A percentile compares a stretch with the other conserved stretches of the same genome.
phyloP scores from a whole-genome alignment of 2,888 invertebrate genomes.

The Rhingia rostrata region DNA sequence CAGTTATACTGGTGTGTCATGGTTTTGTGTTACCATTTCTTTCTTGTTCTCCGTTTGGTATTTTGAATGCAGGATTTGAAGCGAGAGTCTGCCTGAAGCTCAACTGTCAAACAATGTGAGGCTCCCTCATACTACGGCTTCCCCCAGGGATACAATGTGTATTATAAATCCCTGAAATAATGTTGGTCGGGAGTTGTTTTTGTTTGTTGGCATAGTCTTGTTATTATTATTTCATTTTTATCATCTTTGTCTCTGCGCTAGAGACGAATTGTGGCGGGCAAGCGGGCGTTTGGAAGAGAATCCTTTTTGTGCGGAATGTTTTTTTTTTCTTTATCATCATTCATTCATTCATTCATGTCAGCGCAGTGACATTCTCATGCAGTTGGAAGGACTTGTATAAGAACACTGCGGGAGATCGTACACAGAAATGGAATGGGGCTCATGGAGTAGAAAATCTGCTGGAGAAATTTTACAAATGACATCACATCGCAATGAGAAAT shows the following conservation, averaged over 20 bases:
- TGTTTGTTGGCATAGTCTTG: slow-evolving; percentile 48
- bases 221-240: slow-evolving; percentile 64
- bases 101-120: slow-evolving; percentile 61
- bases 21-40: slow-evolving; percentile 18
- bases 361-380: slow-evolving; percentile 55
- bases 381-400: slow-evolving; percentile 37
- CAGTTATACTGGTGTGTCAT: slow-evolving; percentile 10
- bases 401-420: slow-evolving; percentile 22
- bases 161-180: slow-evolving; percentile 62
- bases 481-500: slow-evolving; percentile 63
- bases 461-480: slow-evolving; percentile 64
- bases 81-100: slow-evolving; percentile 58
- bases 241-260: slow-evolving; percentile 28
- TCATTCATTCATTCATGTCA: slow-evolving; percentile 61
- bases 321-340: slow-evolving; percentile 20
- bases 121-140: slow-evolving; percentile 26
- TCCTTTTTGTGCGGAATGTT: slow-evolving; percentile 17
- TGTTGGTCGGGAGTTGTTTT: slow-evolving; percentile 60
- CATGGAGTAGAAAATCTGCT: slow-evolving; percentile 45
- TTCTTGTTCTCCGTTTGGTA: slow-evolving; percentile 11
- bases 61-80: slow-evolving; percentile 47
- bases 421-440: slow-evolving; percentile 32
- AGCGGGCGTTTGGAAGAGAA: neutral
- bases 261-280: neutral
- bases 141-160: slow-evolving; percentile 50